A percentile compares a stretch with the other conserved stretches of the same genome.
These are phyloP conservation scores for Halcyon malimbica DNA, from an alignment of 2,113 vertebrate species.

Conservation along the genomic window DNA sequence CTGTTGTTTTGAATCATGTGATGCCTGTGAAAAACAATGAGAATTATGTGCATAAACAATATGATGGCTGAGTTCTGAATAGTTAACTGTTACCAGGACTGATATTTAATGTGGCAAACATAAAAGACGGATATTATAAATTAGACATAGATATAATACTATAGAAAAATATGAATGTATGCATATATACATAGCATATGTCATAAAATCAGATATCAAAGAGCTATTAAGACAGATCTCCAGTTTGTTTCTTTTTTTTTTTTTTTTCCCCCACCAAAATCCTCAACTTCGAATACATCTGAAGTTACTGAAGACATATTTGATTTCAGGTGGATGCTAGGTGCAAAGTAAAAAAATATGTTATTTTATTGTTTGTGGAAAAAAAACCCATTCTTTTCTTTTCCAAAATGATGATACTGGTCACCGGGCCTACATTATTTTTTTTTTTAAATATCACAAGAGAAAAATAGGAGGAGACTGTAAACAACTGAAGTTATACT, in stretches of 20 bases:
- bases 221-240: neutral
- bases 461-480: neutral
- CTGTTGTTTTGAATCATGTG: slow-evolving; percentile 11
- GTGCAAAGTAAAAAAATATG: neutral
- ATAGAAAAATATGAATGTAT: neutral
- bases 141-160: neutral
- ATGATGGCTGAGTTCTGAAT: neutral
- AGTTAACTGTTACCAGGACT: neutral
- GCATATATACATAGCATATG: neutral
- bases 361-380: neutral
- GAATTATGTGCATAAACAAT: neutral
- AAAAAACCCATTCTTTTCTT: neutral
- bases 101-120: neutral
- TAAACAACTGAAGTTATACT: neutral
- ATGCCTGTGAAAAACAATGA: slow-evolving; percentile 6
- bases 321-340: neutral
- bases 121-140: neutral
- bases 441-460: neutral
- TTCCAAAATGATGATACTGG: neutral
- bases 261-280: neutral
- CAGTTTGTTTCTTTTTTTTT: neutral
- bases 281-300: neutral
- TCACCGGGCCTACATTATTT: no score
- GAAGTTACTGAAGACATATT: neutral
- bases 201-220: neutral